Base-by-base conservation (phyloP, 1,140 invertebrate genomes). In the Sitobion miscanthi region DNA sequence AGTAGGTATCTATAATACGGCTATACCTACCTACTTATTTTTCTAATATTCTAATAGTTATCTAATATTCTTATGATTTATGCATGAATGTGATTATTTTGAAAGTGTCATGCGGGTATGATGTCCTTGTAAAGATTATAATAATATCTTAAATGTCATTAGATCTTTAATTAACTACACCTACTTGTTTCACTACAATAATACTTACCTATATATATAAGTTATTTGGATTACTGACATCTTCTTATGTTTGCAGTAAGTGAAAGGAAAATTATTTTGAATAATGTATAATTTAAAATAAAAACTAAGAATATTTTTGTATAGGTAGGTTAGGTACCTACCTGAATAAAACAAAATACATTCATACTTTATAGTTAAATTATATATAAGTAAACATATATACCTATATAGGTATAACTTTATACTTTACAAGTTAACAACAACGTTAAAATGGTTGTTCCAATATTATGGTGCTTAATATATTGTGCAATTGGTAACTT, bases 71-170 rank as follows among this genome's bases (percentile, higher is more conserved):
- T 49, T 42, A 85, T 93, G 47, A 93, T 93, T 85, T 85, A 93
- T 93, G 82, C 23, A 45, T 54, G 23, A 38, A 85, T 85, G 82
- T 14, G 35, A 91, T 77, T 85, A 47, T 82, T 49, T 82, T 49
- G 82, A 85, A 85, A 93, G 49, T 54, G 77, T 54, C 11, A 93
- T 93, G 82, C 91, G 91, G 91, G 91, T 35, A 42, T 30, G 57
- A 42, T 85, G 91, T 93, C 82, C 91, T 93, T 57, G 77, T 54
- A n/a, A 93, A 85, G n/a, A 93, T 93, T 85, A 57, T 38, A 47
- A 93, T 93, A 54, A 52, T 90, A 35, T 92, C 17, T 93, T 52
- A 93, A 93, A 93, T 93, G 91, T 93, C 91, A 83, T 85, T 85
- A 52, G 49, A 85, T 85, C 7, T 52, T 52, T 85, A 85, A 85